Evolutionary conservation across 2,888 invertebrate species (phyloP), one percentile per base, ranked within the genome.

Genomic region (Minunthozetes semirufus): DNA sequence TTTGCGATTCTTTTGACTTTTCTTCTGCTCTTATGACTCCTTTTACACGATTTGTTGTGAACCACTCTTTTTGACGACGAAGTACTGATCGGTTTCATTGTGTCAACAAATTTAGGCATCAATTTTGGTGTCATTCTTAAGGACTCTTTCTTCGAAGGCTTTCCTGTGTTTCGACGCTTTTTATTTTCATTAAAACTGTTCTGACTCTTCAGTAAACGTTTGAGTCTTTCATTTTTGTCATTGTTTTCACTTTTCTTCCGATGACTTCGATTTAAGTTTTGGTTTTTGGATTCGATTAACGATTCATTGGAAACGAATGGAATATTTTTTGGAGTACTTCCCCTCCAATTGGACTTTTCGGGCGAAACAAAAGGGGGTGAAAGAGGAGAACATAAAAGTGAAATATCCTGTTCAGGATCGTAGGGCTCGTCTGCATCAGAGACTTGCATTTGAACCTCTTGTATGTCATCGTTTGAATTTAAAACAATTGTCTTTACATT

Each of bases 331-430:
- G 3, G 25, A 9, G 38, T 27, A 13, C 4, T 19, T 27, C 42
- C 42, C 15, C 42, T 38, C 0, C 33, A 3, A 38, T 38, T 38
- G 13, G 11, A 11, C 13, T 19, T 42, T 42, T 66, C 17, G 6
- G 33, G 29, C 19, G 29, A 6, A 5, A 2, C 3, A 17, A 38
- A n/a, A 17, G 38, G n/a, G 5, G 63, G 63, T 1, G 63, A 66
- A 66, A 66, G 38, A 1, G 63, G 33, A 27, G 19, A 11, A 38
- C n/a, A 38, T 9, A 38, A 3, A 46, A 5, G 11, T 19, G 48
- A 42, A 15, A 70, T 70, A 5, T 70, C 70, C 22, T 70, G 46
- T 70, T 70, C 70, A 4, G 70, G 70, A 25, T 70, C 70, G 13
- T 70, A 70, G 11, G 70, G 70, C 17, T 46, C 38, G 3, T 33